Base-by-base conservation (phyloP, 1,140 invertebrate species). In the Rhagoletis pomonella region DNA sequence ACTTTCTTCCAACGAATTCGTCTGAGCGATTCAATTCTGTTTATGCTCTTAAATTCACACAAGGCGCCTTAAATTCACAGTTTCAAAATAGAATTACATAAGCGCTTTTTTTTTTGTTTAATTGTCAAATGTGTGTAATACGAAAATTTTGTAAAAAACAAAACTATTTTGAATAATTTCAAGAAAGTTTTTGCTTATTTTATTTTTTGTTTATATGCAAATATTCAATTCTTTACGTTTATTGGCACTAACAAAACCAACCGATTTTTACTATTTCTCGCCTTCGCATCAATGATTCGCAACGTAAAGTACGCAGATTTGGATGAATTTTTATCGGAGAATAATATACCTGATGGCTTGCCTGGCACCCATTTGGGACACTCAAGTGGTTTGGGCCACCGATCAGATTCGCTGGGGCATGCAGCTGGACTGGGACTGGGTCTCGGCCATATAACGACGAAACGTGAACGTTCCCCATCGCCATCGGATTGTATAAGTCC, bases 301-400 rank as follows among this genome's bases (percentile, higher is more conserved):
- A 12, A 85, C 84, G 62, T 67, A 50, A 73, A 93, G 96, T 98
- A 98, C 94, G 97, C 98, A 94, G 98, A 99, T 94, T 94, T 99
- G 94, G 98, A 99, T 94, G 98, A 98, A 94, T 99, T 99, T 94
- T 95, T 99, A 89, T 97, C 96, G 89, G 98, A 98, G 94, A 98
- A 98, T 94, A 97, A 97, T 89, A 97, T 97, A 93, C 96, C 97
- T 87, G 96, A 97, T 92, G 96, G 95, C 14, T 94, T 96, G 88
- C 94, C 94, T 88, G 95, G 95, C 85, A 94, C 95, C 89, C 94
- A 95, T 90, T 93, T 95, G 89, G 95, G 95, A 69, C 94, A 94
- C 90, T 90, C 92, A 89, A 91, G 90, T 86, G 91, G 91, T 86
- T 90, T 93, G 86, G 91, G 93, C 29, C 92, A 93, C 89, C 92